Evolutionary conservation across 1,140 invertebrate species (phyloP).

Genomic region (Drosophila parabipectinata): DNA sequence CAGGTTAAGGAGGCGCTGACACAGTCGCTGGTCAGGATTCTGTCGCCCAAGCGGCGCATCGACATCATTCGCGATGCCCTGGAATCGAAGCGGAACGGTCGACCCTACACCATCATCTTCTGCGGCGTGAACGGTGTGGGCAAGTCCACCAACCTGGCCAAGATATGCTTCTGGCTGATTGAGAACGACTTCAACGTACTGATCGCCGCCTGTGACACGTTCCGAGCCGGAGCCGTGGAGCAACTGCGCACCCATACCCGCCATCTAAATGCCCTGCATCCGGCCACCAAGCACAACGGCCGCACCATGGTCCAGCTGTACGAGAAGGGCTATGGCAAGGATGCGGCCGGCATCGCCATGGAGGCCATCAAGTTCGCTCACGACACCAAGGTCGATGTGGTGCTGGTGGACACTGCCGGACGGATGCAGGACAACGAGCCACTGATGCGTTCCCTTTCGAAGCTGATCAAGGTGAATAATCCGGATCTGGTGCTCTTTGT

Average conservation of each 20-base stretch:
- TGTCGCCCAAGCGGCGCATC: conserved; percentile 96
- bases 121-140: conserved; percentile 99
- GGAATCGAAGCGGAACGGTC: conserved; percentile 91
- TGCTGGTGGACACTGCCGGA: conserved; percentile 98
- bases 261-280: conserved; percentile 97
- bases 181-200: conserved; percentile 98
- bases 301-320: conserved; percentile 95
- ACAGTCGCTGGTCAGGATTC: conserved; percentile 94
- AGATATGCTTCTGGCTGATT: conserved; percentile 99
- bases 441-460: conserved; percentile 97
- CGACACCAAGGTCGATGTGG: conserved; percentile 94
- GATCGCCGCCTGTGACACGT: conserved; percentile 99
- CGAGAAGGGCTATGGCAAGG: conserved; percentile 99
- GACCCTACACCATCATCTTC: conserved; percentile 98
- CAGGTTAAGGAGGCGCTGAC: conserved; percentile 93
- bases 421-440: conserved; percentile 99
- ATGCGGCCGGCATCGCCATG: conserved; percentile 98
- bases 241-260: conserved; percentile 97
- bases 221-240: conserved; percentile 99
- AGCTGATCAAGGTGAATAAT: conserved; percentile 95
- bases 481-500: conserved; percentile 99
- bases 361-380: conserved; percentile 96
- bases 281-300: conserved; percentile 89
- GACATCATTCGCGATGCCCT: conserved; percentile 98
- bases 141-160: conserved; percentile 99